phyloP scores from a whole-genome alignment of 2,888 invertebrate species.

The Morpho achilles region DNA sequence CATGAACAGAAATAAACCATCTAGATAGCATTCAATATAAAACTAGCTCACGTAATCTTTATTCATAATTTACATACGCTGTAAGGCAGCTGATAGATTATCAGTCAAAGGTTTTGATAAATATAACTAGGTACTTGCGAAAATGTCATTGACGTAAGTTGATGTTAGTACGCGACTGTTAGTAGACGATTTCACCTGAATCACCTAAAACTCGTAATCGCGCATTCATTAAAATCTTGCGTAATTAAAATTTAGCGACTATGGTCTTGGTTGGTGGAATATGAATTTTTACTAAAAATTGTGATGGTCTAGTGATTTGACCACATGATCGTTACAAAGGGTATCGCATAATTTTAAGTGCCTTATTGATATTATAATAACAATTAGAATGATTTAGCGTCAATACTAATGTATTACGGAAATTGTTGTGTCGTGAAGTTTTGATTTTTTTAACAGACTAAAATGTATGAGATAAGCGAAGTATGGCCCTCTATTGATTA shows the following conservation, averaged over 20 bases:
- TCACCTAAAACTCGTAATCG: conserved; percentile 2
- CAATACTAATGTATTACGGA: no score
- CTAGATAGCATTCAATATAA: conserved; percentile 6
- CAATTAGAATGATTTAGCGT: no score
- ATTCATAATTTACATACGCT: neutral
- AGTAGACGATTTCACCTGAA: conserved; percentile 3
- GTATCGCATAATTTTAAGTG: no score
- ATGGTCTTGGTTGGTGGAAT: neutral
- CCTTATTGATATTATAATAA: no score
- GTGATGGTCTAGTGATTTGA: no score
- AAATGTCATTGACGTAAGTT: neutral
- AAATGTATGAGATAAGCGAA: no score
- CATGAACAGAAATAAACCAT: neutral
- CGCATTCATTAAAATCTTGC: conserved; percentile 10
- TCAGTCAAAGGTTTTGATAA: neutral
- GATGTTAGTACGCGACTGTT: neutral
- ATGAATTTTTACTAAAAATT: no score
- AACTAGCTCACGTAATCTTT: neutral
- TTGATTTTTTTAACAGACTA: no score
- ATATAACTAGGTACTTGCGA: neutral
- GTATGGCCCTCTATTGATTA: no score
- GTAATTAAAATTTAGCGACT: conserved; percentile 2
- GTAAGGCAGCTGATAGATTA: neutral
- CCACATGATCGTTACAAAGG: no score
- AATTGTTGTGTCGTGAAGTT: no score